These are phyloP conservation scores for Oxyscelio sp. DNA, from an alignment of 2,888 invertebrate genomes.

Conservation along the genomic window DNA sequence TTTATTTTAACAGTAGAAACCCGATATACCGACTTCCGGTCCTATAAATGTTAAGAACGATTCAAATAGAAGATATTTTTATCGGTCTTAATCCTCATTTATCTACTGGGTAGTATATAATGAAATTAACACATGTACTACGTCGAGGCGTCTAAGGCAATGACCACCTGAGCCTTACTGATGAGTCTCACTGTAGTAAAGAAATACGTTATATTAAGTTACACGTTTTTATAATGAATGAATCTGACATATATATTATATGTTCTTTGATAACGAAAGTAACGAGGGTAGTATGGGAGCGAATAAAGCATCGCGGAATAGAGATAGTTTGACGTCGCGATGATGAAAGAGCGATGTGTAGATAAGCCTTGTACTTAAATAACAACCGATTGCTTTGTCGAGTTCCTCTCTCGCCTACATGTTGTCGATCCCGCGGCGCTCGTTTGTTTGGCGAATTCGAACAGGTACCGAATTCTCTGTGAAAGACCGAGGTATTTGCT, in stretches of 20 bases:
- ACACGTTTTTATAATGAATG: conserved; percentile 11
- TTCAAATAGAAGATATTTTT: too few relatives aligned
- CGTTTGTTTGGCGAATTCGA: conserved; percentile 55
- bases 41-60: too few relatives aligned
- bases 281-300: conserved; percentile 33
- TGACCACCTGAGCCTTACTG: too few relatives aligned
- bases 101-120: too few relatives aligned
- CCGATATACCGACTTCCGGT: too few relatives aligned
- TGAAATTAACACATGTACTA: too few relatives aligned
- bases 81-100: too few relatives aligned
- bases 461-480: conserved; percentile 52
- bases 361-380: conserved; percentile 65
- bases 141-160: too few relatives aligned
- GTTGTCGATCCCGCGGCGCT: conserved; percentile 61
- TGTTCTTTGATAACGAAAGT: conserved; percentile 32
- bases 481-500: conserved; percentile 34
- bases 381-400: conserved; percentile 73
- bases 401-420: conserved; percentile 72
- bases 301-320: conserved; percentile 58
- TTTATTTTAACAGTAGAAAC: too few relatives aligned
- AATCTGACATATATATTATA: conserved; percentile 23
- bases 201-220: too few relatives aligned
- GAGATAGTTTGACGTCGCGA: conserved; percentile 61
- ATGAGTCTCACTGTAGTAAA: too few relatives aligned
- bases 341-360: conserved; percentile 65